Evolutionary conservation across 2,797 vertebrate species (phyloP), one percentile per base, ranked within the genome.

Genomic region (Setipinna tenuifilis): DNA sequence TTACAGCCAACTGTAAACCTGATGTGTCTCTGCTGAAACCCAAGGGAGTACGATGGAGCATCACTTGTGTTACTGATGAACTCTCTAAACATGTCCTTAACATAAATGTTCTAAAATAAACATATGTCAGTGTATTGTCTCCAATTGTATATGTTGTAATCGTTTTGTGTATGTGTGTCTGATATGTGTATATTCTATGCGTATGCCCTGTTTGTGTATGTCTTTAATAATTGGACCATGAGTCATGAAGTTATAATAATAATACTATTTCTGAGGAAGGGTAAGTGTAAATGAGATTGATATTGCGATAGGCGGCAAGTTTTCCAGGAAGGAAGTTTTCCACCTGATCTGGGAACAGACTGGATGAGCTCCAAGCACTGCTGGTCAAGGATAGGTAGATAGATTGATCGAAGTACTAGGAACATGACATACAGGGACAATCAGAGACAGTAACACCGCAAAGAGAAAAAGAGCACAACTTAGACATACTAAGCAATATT

Each of bases 301-400:
- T 2, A 41, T 41, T 41, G 35, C 2, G 5, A 41, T 71, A 71
- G 65, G 65, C 28, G 17, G 25, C 65, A 16, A n/a, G n/a, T n/a
- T n/a, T n/a, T 71, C 65, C 65, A 71, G 65, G 25, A 14, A 71
- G 65, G 3, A 23, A 1, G 23, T 35, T 17, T 71, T 25, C 65
- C 25, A 71, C 25, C 65, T 71, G 65, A 71, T 71, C 65, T 71
- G 65, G 28, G 28, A 71, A 71, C 65, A 71, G 65, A 16, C 65
- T 71, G 65, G 65, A 31, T 31, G 2, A 71, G 65, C 14, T 71
- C 65, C 65, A 71, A 71, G 28, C 65, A 17, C 28, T 71, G 65
- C 65, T 31, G 11, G 65, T 31, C 65, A 71, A 14, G 28, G 28
- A 35, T n/a, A n/a, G n/a, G n/a, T n/a, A n/a, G n/a, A n/a, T n/a